phyloP scores from a whole-genome alignment of 2,888 invertebrate genomes.

The Acleris holmiana region DNA sequence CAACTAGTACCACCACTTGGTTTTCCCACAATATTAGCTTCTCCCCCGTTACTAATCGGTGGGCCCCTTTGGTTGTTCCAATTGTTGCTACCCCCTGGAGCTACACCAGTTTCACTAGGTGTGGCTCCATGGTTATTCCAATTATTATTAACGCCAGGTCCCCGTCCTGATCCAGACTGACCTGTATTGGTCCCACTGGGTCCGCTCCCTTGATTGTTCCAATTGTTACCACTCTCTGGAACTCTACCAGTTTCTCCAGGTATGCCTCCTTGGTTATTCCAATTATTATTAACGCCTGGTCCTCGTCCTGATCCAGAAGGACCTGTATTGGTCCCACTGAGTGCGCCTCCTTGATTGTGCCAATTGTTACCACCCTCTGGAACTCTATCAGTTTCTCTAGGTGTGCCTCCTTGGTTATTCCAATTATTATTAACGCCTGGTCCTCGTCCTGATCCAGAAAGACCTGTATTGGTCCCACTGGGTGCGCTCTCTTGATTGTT shows the following conservation, averaged over 20 bases:
- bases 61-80: slow-evolving; percentile 14
- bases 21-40: slow-evolving; percentile 1
- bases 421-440: slow-evolving; percentile 4
- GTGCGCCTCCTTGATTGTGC: slow-evolving; percentile 5
- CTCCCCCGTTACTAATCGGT: slow-evolving; percentile 19
- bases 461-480: slow-evolving; percentile 37
- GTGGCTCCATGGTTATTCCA: slow-evolving; percentile 9
- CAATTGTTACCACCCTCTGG: slow-evolving; percentile 18
- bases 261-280: slow-evolving; percentile 16
- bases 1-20: slow-evolving; percentile 3
- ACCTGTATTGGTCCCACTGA: slow-evolving; percentile 37
- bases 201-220: slow-evolving; percentile 15
- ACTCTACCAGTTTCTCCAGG: neutral
- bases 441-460: slow-evolving; percentile 11
- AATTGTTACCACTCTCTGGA: slow-evolving; percentile 16
- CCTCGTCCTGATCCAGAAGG: slow-evolving; percentile 13
- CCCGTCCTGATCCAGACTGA: slow-evolving; percentile 14
- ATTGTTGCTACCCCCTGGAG: neutral
- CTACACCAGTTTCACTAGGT: slow-evolving; percentile 14
- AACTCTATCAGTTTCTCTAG: neutral
- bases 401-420: slow-evolving; percentile 15
- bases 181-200: slow-evolving; percentile 11
- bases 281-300: slow-evolving; percentile 2
- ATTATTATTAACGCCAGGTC: slow-evolving; percentile 18
- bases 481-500: slow-evolving; percentile 3